Percentiles rank a stretch among this genome's conserved stretches.
Conservation (phyloP, 2,888 invertebrate species). For the Oligia fasciuncula region DNA sequence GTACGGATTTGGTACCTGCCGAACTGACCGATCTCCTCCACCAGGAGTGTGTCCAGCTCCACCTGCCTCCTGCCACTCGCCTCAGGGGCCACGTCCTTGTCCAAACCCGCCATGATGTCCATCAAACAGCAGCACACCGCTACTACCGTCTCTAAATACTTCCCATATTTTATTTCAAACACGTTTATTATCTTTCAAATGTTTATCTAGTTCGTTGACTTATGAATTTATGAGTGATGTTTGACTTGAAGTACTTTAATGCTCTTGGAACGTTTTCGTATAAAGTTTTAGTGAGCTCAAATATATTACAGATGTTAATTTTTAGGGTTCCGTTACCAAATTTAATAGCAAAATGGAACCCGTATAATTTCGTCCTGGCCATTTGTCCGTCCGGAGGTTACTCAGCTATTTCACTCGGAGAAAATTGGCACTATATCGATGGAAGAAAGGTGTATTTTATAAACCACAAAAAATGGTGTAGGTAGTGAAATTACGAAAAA, state of each 20-base stretch:
- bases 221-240: constrained; percentile 15
- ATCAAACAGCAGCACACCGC: not conserved
- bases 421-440: not conserved
- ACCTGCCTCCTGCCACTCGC: not conserved
- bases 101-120: constrained; percentile 15
- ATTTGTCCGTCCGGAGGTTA: not conserved
- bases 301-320: not conserved
- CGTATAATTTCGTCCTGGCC: not conserved
- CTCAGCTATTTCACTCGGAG: too few relatives aligned
- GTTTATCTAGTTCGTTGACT: constrained; percentile 49
- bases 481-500: not conserved
- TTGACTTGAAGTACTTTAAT: constrained; percentile 16
- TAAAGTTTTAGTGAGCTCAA: not conserved
- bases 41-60: constrained; percentile 79
- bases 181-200: constrained; percentile 26
- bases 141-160: constrained; percentile 11
- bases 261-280: not conserved
- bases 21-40: constrained; percentile 83
- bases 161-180: constrained; percentile 6
- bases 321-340: not conserved
- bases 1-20: constrained; percentile 79
- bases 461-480: not conserved
- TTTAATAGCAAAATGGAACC: not conserved
- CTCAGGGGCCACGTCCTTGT: constrained; percentile 11
- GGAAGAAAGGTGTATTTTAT: not conserved